Evolutionary conservation across 2,797 vertebrate species (phyloP).

Genomic region (Periophthalmus magnuspinnatus): DNA sequence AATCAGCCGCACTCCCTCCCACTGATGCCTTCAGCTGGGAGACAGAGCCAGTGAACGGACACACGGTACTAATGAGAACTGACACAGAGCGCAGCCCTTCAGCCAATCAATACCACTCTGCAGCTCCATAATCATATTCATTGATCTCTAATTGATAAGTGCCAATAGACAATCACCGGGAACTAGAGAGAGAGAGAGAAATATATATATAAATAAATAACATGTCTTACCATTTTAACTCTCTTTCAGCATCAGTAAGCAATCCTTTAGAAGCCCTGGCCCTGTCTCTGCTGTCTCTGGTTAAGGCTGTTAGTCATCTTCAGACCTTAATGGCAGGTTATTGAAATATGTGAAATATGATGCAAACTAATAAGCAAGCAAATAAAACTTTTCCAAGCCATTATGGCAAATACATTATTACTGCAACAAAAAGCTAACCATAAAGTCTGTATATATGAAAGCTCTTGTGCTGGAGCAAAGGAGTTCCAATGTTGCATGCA

Average conservation of each 20-base stretch:
- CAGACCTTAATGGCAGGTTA: neutral
- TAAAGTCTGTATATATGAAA: no score
- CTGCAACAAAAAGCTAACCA: no score
- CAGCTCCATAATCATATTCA: constrained; percentile 59
- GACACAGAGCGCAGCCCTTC: constrained; percentile 45
- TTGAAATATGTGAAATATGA: neutral
- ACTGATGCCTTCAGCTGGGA: constrained; percentile 27
- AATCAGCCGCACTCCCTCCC: constrained; percentile 38
- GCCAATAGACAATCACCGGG: constrained; percentile 34
- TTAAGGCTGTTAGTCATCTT: neutral
- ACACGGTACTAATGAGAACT: constrained; percentile 66
- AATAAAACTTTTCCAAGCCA: neutral
- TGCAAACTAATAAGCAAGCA: neutral
- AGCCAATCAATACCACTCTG: constrained; percentile 66
- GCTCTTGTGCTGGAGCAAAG: no score
- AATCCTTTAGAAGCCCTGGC: neutral
- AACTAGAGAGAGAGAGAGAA: constrained; percentile 4
- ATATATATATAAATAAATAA: no score
- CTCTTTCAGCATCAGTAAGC: constrained; percentile 2
- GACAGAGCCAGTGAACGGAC: constrained; percentile 62
- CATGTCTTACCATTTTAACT: constrained; percentile 1
- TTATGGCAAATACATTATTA: neutral
- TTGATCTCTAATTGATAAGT: constrained; percentile 66
- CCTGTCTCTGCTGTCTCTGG: neutral
- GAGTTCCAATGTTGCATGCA: no score